Base-by-base conservation (phyloP, 2,797 vertebrate genomes). In the Rousettus madagascariensis region DNA sequence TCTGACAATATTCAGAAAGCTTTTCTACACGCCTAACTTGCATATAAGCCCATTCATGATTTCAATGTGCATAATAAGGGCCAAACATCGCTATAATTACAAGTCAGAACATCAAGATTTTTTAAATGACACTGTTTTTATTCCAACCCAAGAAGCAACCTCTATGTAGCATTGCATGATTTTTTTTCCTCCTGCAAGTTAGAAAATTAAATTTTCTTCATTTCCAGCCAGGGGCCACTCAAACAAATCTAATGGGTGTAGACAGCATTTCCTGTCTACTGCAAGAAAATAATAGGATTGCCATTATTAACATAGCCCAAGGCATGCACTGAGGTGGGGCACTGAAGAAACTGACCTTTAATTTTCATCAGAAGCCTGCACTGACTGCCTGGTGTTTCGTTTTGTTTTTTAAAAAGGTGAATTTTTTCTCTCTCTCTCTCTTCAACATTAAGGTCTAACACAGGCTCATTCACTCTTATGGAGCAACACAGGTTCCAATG, bases 201-300 rank as follows among this genome's bases (percentile, higher is more conserved):
- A 97, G 80, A 96, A 96, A 97, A 97, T 95, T 96, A 97, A 97
- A 96, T 84, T 97, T 95, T 96, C 97, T 96, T 96, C 82, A 43
- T 66, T 94, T 93, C 75, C 92, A 98, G 93, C 88, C 95, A 97
- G 88, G 93, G 95, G 69, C 88, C 94, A 95, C 91, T 97, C 89
- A 94, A 95, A 91, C 96, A 91, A 30, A 97, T 33, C 79, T 95
- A 97, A 94, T 43, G 53, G 96, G 93, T 92, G 55, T 84, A 96
- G 96, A 96, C 93, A 94, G 96, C 24, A 36, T 13, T 82, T 97
- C 97, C 96, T 97, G 96, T 75, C 86, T 79, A 17, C 36, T 49
- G 30, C 87, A 90, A 96, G 87, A 96, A 96, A 97, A 96, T 95
- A 98, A 98, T 1, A 90, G 95, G 53, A 72, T 51, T 93, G 93